Percentiles rank a stretch among this genome's conserved stretches.
phyloP scores from a whole-genome alignment of 2,113 vertebrate species.

The Datnioides undecimradiatus region DNA sequence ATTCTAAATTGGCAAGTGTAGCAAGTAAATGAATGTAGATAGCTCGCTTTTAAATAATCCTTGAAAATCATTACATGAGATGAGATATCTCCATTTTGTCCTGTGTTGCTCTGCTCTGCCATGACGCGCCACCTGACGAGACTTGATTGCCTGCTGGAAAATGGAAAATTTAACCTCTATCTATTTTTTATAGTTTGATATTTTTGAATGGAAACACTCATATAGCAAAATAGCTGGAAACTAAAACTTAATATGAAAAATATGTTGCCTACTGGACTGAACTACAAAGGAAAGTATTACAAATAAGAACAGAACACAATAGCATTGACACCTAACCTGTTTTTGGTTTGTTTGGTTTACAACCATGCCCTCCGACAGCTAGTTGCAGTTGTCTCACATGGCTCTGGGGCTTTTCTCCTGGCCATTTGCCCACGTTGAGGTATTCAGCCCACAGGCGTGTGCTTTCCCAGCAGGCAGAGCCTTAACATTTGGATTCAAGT shows the following conservation, averaged over 20 bases:
- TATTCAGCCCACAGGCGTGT: constrained; percentile 1
- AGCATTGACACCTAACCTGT: not conserved
- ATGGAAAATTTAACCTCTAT: not conserved
- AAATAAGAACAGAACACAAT: too few species aligned
- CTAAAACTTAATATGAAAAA: not conserved
- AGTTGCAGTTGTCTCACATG: constrained; percentile 9
- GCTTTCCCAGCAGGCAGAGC: constrained; percentile 37
- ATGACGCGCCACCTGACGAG: not conserved
- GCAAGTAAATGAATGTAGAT: too few species aligned
- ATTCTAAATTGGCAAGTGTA: not conserved
- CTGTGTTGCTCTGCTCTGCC: not conserved
- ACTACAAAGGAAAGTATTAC: not conserved
- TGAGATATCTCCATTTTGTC: not conserved
- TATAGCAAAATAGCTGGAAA: not conserved
- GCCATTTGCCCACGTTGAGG: constrained; percentile 3
- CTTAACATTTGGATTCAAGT: constrained; percentile 17
- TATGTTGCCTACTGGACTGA: not conserved
- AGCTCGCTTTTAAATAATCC: too few species aligned
- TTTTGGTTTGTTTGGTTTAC: constrained; percentile 6
- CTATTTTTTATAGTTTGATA: too few species aligned
- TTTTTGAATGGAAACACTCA: not conserved
- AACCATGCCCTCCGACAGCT: too few species aligned
- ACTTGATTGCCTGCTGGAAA: not conserved
- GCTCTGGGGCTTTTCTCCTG: not conserved
- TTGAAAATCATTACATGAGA: too few species aligned